phyloP scores from a whole-genome alignment of 2,797 vertebrate species.

The Galaxias olidus region DNA sequence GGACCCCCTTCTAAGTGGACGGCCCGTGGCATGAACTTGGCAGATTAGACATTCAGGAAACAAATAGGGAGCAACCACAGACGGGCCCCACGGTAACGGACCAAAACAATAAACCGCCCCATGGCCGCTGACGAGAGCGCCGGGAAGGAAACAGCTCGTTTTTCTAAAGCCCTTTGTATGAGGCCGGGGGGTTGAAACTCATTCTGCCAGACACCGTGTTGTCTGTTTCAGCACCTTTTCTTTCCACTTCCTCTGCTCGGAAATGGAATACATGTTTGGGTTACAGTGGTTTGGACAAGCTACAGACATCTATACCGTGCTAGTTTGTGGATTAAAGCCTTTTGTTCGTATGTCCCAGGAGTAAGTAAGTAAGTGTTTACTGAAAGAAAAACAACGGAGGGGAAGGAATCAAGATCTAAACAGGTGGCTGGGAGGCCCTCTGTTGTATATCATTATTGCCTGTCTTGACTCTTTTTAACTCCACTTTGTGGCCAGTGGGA shows the following conservation, averaged over 20 bases:
- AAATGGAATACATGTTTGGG: slow-evolving; percentile 20
- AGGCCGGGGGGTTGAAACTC: slow-evolving; percentile 48
- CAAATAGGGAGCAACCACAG: slow-evolving; percentile 74
- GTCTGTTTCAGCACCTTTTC: slow-evolving; percentile 12
- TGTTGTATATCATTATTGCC: too few species aligned
- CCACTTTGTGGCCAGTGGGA: too few species aligned
- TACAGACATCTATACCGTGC: neutral
- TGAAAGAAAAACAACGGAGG: slow-evolving; percentile 26
- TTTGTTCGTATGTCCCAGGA: neutral
- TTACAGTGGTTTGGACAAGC: neutral
- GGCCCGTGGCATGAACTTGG: slow-evolving; percentile 86
- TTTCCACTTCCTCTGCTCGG: slow-evolving; percentile 5
- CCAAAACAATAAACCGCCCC: slow-evolving; percentile 55
- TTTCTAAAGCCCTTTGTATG: slow-evolving; percentile 68
- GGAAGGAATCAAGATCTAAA: slow-evolving; percentile 29
- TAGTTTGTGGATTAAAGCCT: neutral
- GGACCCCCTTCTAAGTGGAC: slow-evolving; percentile 83
- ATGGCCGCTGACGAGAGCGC: slow-evolving; percentile 37
- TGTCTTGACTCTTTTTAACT: too few species aligned
- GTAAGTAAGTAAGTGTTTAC: too few species aligned
- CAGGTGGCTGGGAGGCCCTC: too few species aligned
- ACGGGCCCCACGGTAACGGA: slow-evolving; percentile 49
- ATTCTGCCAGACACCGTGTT: slow-evolving; percentile 48
- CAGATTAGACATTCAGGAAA: slow-evolving; percentile 92
- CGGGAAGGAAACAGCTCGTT: slow-evolving; percentile 24